These are phyloP conservation scores for Cetonia aurata DNA, from an alignment of 2,888 invertebrate species.

Conservation along the genomic window DNA sequence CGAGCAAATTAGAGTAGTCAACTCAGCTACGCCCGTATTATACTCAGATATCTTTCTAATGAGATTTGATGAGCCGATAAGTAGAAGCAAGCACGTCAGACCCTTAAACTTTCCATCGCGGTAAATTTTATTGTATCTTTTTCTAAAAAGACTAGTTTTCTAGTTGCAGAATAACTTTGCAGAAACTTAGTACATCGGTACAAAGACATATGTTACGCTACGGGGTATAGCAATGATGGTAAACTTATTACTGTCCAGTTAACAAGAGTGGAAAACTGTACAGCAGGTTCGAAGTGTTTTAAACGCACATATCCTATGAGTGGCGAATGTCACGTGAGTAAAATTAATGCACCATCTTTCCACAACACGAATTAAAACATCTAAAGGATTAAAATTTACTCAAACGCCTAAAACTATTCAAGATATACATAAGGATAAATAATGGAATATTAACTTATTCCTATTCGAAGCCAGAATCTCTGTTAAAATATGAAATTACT, in stretches of 20 bases:
- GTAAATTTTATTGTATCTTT: conserved; percentile 58
- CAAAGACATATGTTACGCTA: conserved; percentile 72
- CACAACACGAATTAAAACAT: too few species aligned
- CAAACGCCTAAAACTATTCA: too few species aligned
- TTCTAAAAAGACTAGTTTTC: conserved; percentile 49
- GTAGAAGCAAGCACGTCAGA: conserved; percentile 75
- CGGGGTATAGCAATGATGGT: conserved; percentile 70
- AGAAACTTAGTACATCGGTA: conserved; percentile 37
- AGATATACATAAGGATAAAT: too few species aligned
- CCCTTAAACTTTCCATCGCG: conserved; percentile 68
- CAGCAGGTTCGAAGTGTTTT: conserved; percentile 71
- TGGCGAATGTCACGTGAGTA: conserved; percentile 50
- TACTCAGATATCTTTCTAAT: conserved; percentile 74
- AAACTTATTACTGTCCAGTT: conserved; percentile 69
- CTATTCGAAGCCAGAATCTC: too few species aligned
- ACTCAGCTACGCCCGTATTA: conserved; percentile 71
- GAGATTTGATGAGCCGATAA: conserved; percentile 72
- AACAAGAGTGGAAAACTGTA: conserved; percentile 69
- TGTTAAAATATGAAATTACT: too few species aligned
- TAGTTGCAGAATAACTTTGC: conserved; percentile 53
- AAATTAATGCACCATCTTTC: neutral
- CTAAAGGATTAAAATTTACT: too few species aligned
- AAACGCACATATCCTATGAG: conserved; percentile 55
- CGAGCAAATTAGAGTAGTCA: conserved; percentile 77
- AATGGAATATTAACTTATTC: too few species aligned